These are phyloP conservation scores for Parotia lawesii DNA, from an alignment of 2,113 vertebrate genomes.

Conservation along the genomic window DNA sequence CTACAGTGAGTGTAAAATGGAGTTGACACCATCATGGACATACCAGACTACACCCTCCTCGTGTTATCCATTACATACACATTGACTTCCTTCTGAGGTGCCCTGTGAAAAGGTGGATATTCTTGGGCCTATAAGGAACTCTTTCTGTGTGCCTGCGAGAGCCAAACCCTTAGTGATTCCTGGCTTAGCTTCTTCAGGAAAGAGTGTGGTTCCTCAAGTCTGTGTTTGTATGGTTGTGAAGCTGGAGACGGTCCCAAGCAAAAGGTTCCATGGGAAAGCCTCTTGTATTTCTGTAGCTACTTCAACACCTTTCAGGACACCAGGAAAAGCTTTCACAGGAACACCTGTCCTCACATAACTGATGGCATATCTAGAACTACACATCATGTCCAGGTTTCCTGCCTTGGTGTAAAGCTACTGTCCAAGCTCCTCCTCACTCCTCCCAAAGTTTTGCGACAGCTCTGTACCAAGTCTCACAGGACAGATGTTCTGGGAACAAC, in stretches of 20 bases:
- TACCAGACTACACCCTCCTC: rapidly evolving
- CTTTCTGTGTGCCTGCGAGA: neutral
- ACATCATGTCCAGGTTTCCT: neutral
- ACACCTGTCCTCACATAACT: neutral
- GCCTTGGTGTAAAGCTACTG: neutral
- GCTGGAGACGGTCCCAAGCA: neutral
- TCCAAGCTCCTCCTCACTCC: neutral
- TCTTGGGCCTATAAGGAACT: neutral
- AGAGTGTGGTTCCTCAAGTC: neutral
- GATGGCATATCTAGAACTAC: neutral
- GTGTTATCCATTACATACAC: neutral
- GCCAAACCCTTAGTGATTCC: neutral
- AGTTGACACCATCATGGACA: neutral
- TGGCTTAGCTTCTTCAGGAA: neutral
- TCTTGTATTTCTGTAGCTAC: neutral
- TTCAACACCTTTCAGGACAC: neutral
- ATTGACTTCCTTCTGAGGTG: neutral
- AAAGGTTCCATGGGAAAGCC: neutral
- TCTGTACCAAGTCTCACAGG: neutral
- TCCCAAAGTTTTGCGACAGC: neutral
- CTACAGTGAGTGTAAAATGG: neutral
- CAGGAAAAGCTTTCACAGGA: neutral
- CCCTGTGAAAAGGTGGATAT: neutral
- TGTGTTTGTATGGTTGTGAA: rapidly evolving
- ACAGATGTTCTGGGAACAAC: neutral